Evolutionary conservation across 2,113 vertebrate genomes (phyloP), one percentile per base, ranked within the genome.

Genomic region (Orycteropus afer): DNA sequence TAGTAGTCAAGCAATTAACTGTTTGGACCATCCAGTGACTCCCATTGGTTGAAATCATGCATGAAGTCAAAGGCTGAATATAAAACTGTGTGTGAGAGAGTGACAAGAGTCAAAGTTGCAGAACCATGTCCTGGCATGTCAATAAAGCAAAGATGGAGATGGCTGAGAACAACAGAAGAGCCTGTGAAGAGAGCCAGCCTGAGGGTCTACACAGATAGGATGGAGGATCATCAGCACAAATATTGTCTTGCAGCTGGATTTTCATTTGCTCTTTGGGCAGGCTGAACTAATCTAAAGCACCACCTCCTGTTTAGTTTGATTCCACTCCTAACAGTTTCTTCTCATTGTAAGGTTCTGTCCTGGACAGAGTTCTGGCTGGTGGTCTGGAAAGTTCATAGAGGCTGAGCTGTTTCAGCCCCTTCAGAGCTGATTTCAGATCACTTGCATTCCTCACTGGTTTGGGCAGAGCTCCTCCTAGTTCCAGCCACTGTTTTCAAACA

Each of bases 401-500:
- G 20, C 42, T 42, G 18, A 18, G 51, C 12, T 8, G 7, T 27
- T 76, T 42, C 27, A 76, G 47, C 27, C 47, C 29, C 74, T 49
- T 94, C 42, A 37, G 45, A 78, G 57, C 32, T 34, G 40, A 22
- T 40, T 4, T 67, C 9, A 79, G 55, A 73, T 8, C 5, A 8
- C 5, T 25, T 23, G 2, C 6, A 1, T n/a, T 47, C 10, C 20
- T 14, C 0, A 3, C 0, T 40, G 65, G 42, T 25, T 53, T 32
- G 57, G 49, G 65, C 17, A 42, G 77, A 53, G 13, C 6, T 47
- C 11, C 11, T 74, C 25, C 42, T 10, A 11, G 63, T 6, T 57
- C 11, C 1, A n/a, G 27, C 29, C 15, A 0, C 10, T 34, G 23
- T 18, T 94, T 69, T 51, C 7, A 2, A 47, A 29, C 34, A 55